Conservation (phyloP, 2,797 vertebrate genomes). For the Podargus strigoides region DNA sequence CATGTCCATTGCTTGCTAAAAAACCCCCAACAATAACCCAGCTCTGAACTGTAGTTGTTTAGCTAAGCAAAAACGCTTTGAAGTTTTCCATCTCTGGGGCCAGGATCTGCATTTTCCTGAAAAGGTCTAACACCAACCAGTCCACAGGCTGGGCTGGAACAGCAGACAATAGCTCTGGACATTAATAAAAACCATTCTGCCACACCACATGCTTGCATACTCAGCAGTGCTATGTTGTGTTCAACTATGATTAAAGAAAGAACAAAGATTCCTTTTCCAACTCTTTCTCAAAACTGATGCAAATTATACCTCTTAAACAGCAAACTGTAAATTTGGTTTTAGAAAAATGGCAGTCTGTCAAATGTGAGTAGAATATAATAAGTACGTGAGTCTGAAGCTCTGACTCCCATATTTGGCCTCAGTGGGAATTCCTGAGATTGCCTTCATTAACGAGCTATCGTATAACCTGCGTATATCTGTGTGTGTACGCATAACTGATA, state of each 20-base stretch:
- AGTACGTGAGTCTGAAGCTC: not conserved
- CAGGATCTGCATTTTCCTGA: constrained; percentile 16
- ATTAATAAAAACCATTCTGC: constrained; percentile 25
- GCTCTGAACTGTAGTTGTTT: constrained; percentile 17
- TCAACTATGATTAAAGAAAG: constrained; percentile 21
- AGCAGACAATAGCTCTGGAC: constrained; percentile 9
- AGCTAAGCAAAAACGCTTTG: not conserved
- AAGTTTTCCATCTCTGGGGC: constrained; percentile 15
- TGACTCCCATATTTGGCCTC: not conserved
- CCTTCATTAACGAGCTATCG: not conserved
- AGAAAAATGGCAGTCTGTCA: not conserved
- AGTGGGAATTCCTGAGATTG: not conserved
- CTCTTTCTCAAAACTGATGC: not conserved
- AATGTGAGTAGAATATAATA: not conserved
- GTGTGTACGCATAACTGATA: not conserved
- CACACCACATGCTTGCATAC: constrained; percentile 15
- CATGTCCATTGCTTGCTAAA: no score
- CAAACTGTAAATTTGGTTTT: constrained; percentile 43
- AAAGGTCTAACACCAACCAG: constrained; percentile 1
- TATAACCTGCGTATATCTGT: not conserved
- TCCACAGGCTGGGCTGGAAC: not conserved
- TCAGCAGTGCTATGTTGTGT: constrained; percentile 25
- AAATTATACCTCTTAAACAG: constrained; percentile 46
- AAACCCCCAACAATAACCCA: no score
- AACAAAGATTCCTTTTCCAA: not conserved